Evolutionary conservation across 2,113 vertebrate species (phyloP), one percentile per base, ranked within the genome.

Genomic region (Heterochromis multidens): DNA sequence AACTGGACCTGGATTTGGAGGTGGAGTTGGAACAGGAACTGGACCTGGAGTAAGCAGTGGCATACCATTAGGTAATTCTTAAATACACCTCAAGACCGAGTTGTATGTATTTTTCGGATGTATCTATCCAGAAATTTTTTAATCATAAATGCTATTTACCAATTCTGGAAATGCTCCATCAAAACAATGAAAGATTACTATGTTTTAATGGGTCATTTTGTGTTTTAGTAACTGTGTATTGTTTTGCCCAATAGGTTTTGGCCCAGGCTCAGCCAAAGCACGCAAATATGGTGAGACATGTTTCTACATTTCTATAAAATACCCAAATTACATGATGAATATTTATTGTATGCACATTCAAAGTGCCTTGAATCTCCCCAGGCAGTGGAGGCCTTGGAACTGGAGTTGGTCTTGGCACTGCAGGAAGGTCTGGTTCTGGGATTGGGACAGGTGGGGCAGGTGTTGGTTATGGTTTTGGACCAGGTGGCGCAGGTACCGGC

Each of bases 251-350:
- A 65, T 21, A 93, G 92, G 91, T 80, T 91, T 89, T 60, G 92
- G 87, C 31, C 76, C 91, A 7, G 85, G 89, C 25, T 93, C 93
- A 76, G 88, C 88, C 52, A 92, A 92, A 90, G 88, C 92, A 80
- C 88, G 79, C 25, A 93, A 93, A 93, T 93, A 94, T 86, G 91
- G 89, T 93, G 63, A 91, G 77, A 37, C 16, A 74, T 7, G 4
- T 52, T 27, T 65, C 3, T 2, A 57, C 1, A 77, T 27, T 72
- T 81, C 25, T 46, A 4, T 54, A 58, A 77, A 59, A 79, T 35
- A 63, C 1, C 16, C 62, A 83, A 5, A 60, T 60, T 52, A 65
- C 19, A 35, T 58, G 7, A 56, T 59, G 23, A 49, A 54, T 57
- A 43, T 46, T 21, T 70, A n/a, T 25, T 19, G 29, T 79, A n/a